Base-by-base conservation (phyloP, 2,797 vertebrate genomes). In the Leptatherina wallacei region DNA sequence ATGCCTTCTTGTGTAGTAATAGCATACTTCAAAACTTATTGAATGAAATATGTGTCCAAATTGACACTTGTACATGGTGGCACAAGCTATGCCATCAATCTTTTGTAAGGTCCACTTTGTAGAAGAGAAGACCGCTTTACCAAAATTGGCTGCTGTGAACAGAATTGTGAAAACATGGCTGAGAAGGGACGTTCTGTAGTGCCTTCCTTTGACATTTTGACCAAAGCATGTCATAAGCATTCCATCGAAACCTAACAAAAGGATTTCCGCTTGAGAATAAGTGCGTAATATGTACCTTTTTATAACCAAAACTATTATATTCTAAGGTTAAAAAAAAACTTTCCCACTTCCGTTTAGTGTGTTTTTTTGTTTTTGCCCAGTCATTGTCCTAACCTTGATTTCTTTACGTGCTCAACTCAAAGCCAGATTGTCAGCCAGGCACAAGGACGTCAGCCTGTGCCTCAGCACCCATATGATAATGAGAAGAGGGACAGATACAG, bases 381-480 rank as follows among this genome's bases (percentile, higher is more conserved):
- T 75, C 56, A 56, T 61, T 61, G 62, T 79, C 36, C 55, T 35
- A 71, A 57, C 56, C 54, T 60, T 62, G 56, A 36, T 64, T 67
- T 69, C 33, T 51, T 49, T 72, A 2, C 13, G 61, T 57, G 40
- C 65, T 63, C 33, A 64, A 64, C 49, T 72, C 36, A 32, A 70
- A 59, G 47, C 22, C 55, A 52, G 51, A 52, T 66, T 38, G 11
- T 61, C 61, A 69, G 55, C 56, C 61, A 71, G 61, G 49, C 57
- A 49, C 49, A 65, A 60, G 54, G 32, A 51, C 55, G 4, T 30
- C 7, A 22, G 44, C 59, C 69, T 30, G 13, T 3, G 8, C 47
- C 65, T 73, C 70, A 61, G 57, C 68, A 66, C 18, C 29, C 40
- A 3, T 63, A 81, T 86, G 77, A 35, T 74, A 78, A 84, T 83